Evolutionary conservation across 2,113 vertebrate species (phyloP).

Genomic region (Diadophis punctatus): DNA sequence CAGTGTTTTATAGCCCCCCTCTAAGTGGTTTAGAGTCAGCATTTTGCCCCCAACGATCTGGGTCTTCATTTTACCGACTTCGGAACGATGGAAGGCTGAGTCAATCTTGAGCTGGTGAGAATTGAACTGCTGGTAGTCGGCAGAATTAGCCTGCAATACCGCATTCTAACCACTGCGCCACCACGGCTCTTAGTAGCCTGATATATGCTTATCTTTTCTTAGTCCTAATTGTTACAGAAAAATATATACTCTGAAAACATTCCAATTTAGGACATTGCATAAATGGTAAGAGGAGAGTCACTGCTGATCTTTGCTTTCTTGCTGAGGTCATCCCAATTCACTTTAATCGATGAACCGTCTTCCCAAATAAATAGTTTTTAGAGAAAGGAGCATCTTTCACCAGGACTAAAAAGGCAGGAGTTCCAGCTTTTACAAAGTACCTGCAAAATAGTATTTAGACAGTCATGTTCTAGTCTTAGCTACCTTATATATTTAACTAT

Average conservation of each 20-base stretch:
- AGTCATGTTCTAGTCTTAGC: constrained; percentile 6
- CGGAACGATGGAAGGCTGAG: no score
- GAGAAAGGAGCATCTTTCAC: constrained; percentile 76
- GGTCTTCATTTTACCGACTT: no score
- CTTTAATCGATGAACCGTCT: constrained; percentile 68
- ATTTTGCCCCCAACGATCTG: no score
- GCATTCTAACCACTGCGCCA: no score
- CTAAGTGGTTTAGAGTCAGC: no score
- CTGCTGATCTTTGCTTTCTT: neutral
- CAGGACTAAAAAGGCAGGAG: constrained; percentile 80
- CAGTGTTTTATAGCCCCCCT: no score
- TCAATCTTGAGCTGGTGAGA: no score
- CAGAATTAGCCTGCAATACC: no score
- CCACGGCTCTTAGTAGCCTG: neutral
- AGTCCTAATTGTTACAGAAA: neutral
- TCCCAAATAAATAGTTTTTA: constrained; percentile 76
- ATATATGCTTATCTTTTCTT: neutral
- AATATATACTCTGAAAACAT: neutral
- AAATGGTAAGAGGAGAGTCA: neutral
- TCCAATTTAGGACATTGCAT: neutral
- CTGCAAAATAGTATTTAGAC: constrained; percentile 64
- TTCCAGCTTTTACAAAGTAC: constrained; percentile 82
- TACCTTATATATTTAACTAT: neutral
- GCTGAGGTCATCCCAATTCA: neutral
- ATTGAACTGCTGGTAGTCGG: no score